phyloP scores from a whole-genome alignment of 1,140 invertebrate species.

The Spodoptera frugiperda region DNA sequence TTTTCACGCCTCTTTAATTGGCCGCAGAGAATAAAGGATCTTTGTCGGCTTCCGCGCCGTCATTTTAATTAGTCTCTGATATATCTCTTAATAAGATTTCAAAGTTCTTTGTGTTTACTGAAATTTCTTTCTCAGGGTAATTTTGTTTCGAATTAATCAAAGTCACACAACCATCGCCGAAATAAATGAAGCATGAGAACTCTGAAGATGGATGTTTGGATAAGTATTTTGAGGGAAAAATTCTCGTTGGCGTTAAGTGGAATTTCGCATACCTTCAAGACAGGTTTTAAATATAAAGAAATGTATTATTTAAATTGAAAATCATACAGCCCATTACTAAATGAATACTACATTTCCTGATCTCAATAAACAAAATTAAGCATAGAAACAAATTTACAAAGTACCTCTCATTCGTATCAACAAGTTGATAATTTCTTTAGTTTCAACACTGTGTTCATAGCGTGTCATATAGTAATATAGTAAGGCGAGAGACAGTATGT shows the following conservation, averaged over 20 bases:
- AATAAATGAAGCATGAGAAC: background rate
- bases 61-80: constrained; percentile 34
- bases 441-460: background rate
- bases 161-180: constrained; percentile 22
- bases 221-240: no score
- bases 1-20: constrained; percentile 42
- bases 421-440: background rate
- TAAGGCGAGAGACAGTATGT: constrained; percentile 26
- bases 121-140: constrained; percentile 7
- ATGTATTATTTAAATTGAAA: no score
- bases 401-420: background rate
- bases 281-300: no score
- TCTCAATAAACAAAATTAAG: background rate
- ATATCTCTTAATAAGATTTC: constrained; percentile 28
- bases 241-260: no score
- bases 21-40: constrained; percentile 9
- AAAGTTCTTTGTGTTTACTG: constrained; percentile 15
- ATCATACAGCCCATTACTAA: no score
- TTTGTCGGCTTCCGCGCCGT: constrained; percentile 11
- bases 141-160: constrained; percentile 19
- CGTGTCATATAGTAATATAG: constrained; percentile 31
- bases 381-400: constrained; percentile 19
- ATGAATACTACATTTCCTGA: no score
- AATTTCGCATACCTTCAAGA: no score
- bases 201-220: background rate